Base-by-base conservation (phyloP, 92 coral and sea anemone species). In the Muricea muricata region DNA sequence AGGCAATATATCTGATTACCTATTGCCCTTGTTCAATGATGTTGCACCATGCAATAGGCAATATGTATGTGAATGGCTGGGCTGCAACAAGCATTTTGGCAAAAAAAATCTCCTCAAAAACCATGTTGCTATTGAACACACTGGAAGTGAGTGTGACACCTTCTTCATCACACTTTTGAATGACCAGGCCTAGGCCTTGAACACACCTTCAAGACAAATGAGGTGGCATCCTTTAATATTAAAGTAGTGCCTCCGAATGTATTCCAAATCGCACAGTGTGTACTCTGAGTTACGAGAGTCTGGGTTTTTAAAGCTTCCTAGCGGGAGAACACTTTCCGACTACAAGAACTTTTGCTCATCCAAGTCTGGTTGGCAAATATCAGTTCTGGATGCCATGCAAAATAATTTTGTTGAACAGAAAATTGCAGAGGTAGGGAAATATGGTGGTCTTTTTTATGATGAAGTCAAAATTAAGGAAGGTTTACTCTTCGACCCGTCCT, bases 291-390 rank as follows among this genome's bases (percentile, higher is more conserved):
- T 80, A 0, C 28, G 85, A 17, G 85, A 25, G 2, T 63, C 75
- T 63, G 85, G 85, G 0, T 80, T 80, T 28, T 18, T 80, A 20
- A 82, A 69, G 35, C 70, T 90, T 15, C 88, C 90, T 26, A 86
- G 81, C 77, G 88, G 93, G 33, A 69, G 86, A 23, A 69, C 79
- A n/a, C 41, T 82, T 1, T 63, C 73, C 17, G 86, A 82, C 57
- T 82, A 84, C 18, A 52, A 52, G 60, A 52, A 84, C 26, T 84
- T 46, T 17, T 73, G 87, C 56, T 84, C 87, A 7, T 78, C 87
- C 21, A 79, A 78, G 17, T 79, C 73, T 15, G 56, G 58, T 1
- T 61, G 75, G 75, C 61, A 81, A 81, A 24, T 33, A 0, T 65
- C 79, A 74, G 80, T 73, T 39, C 13, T 60, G 34, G 15, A 60